phyloP scores from a whole-genome alignment of 2,113 vertebrate species.

The Edolisoma coerulescens region DNA sequence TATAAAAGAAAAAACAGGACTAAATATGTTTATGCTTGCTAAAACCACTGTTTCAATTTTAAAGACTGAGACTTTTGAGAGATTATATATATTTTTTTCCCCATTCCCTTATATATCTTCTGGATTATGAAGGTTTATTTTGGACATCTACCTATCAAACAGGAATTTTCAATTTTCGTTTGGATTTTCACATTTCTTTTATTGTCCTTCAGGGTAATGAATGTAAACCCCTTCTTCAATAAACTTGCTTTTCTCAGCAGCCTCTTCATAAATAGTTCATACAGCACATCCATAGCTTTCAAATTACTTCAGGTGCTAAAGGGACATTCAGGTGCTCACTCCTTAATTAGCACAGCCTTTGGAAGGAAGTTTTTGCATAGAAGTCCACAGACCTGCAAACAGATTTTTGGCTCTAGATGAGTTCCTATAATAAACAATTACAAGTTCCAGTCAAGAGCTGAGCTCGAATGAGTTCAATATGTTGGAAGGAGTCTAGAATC shows the following conservation, averaged over 20 bases:
- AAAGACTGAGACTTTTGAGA: neutral
- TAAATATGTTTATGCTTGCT: neutral
- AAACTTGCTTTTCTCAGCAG: neutral
- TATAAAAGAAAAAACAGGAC: neutral
- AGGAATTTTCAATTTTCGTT: neutral
- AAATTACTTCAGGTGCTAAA: neutral
- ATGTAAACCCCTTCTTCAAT: neutral
- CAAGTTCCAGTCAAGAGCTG: neutral
- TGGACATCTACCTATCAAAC: neutral
- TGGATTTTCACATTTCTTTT: neutral
- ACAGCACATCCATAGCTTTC: neutral
- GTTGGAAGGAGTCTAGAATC: neutral
- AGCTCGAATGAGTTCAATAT: neutral
- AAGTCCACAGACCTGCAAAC: neutral
- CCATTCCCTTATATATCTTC: neutral
- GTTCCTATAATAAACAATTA: neutral
- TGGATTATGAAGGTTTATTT: neutral
- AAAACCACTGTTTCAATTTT: neutral
- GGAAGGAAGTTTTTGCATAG: neutral
- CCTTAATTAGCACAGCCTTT: neutral
- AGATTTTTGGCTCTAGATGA: neutral
- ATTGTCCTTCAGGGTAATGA: neutral
- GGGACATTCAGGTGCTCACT: neutral
- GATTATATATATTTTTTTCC: fast-evolving
- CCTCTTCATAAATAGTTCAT: neutral